Conservation (phyloP, 2,888 invertebrate species). For the Ernsta delagoae region DNA sequence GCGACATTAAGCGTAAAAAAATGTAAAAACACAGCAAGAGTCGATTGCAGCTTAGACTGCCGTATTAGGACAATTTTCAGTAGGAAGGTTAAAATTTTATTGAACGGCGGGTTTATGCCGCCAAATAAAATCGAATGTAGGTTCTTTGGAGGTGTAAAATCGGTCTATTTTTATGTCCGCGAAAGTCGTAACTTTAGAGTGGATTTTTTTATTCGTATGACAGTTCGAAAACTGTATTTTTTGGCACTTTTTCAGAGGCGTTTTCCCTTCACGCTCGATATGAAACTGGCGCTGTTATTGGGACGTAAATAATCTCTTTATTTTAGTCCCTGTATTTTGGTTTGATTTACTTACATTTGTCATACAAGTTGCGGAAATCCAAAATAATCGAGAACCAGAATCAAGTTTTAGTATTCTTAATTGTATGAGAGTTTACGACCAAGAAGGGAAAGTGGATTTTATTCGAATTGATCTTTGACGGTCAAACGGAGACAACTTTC, state of each 20-base stretch:
- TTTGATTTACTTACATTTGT: conserved; percentile 4
- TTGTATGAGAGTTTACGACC: background rate
- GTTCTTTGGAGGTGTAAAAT: conserved; percentile 75
- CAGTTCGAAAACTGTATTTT: conserved; percentile 65
- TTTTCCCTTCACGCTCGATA: conserved; percentile 25
- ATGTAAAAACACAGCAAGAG: conserved; percentile 19
- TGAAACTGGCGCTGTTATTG: conserved; percentile 30
- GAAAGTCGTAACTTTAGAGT: conserved; percentile 69
- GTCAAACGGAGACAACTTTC: conserved; percentile 17
- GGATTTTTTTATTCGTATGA: conserved; percentile 73
- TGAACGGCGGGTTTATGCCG: conserved; percentile 69
- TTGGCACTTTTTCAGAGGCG: conserved; percentile 34
- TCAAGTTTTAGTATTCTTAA: background rate
- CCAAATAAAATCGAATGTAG: conserved; percentile 70
- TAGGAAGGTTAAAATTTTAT: conserved; percentile 74
- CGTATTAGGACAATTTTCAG: conserved; percentile 56
- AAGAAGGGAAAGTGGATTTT: conserved; percentile 24
- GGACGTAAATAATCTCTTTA: conserved; percentile 27
- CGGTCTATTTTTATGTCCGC: conserved; percentile 75
- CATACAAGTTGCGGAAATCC: background rate
- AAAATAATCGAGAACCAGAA: background rate
- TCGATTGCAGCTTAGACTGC: conserved; percentile 44
- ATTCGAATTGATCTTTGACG: conserved; percentile 34
- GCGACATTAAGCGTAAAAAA: background rate
- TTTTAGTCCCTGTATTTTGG: conserved; percentile 4